Percentiles rank a stretch among this genome's conserved stretches.
Evolutionary conservation across 2,888 invertebrate genomes (phyloP).

Genomic region (Bombyx huttoni): DNA sequence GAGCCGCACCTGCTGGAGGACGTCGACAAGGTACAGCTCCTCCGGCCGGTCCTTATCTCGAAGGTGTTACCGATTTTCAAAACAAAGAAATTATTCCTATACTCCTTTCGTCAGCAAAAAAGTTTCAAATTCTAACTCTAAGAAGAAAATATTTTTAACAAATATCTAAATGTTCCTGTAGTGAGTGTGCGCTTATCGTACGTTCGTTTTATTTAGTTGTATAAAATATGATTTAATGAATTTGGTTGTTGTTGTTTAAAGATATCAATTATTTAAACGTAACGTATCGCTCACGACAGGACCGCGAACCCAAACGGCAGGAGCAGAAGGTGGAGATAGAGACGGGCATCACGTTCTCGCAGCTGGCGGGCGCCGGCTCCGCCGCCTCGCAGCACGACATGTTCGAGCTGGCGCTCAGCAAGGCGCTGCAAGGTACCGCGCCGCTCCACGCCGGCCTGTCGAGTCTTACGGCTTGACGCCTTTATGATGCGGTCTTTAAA

Average conservation of each 20-base stretch:
- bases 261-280: neutral
- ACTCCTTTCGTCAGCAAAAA: too few species aligned
- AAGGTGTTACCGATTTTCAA: neutral
- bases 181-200: too few species aligned
- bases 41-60: neutral
- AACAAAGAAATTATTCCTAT: too few species aligned
- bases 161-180: too few species aligned
- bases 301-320: slow-evolving; percentile 17
- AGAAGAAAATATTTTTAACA: too few species aligned
- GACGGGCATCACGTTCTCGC: slow-evolving; percentile 50
- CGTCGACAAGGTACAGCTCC: slow-evolving; percentile 12
- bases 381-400: slow-evolving; percentile 75
- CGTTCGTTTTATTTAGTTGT: too few species aligned
- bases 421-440: slow-evolving; percentile 88
- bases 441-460: too few species aligned
- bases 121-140: too few species aligned
- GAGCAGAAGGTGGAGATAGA: slow-evolving; percentile 39
- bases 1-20: slow-evolving; percentile 55
- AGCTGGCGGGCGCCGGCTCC: slow-evolving; percentile 35
- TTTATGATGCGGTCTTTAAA: too few species aligned
- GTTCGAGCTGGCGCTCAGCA: slow-evolving; percentile 93
- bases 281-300: slow-evolving; percentile 11
- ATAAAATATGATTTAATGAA: neutral
- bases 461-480: too few species aligned
- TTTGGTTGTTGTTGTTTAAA: neutral